These are phyloP conservation scores for Eurytemora carolleeae DNA, from an alignment of 1,140 invertebrate species.

Conservation along the genomic window DNA sequence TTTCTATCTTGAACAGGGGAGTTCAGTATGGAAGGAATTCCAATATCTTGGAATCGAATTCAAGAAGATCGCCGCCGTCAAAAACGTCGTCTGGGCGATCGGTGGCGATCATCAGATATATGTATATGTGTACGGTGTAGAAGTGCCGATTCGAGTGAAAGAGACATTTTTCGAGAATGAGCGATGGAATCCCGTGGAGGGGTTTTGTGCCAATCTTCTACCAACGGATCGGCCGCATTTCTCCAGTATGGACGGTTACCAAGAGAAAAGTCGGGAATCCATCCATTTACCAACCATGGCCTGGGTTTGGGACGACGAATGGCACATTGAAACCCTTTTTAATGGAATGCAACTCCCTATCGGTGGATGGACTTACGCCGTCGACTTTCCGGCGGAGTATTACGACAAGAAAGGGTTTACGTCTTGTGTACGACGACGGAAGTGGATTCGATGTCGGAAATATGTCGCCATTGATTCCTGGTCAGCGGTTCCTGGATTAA, in stretches of 20 bases:
- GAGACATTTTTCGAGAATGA: constrained; percentile 82
- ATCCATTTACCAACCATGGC: constrained; percentile 68
- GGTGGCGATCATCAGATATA: constrained; percentile 77
- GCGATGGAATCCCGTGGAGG: constrained; percentile 71
- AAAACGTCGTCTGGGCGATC: constrained; percentile 69
- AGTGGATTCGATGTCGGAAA: constrained; percentile 64
- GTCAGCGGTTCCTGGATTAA: constrained; percentile 66
- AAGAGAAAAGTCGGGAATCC: constrained; percentile 49
- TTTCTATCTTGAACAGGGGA: constrained; percentile 52
- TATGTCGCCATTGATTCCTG: constrained; percentile 74
- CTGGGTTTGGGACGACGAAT: constrained; percentile 83
- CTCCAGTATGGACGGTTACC: constrained; percentile 57
- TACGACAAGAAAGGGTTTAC: constrained; percentile 63
- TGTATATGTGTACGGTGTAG: constrained; percentile 62
- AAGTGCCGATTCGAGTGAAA: constrained; percentile 67
- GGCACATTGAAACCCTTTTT: constrained; percentile 66
- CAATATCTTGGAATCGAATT: constrained; percentile 62
- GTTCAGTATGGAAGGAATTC: constrained; percentile 53
- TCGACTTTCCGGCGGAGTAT: constrained; percentile 74
- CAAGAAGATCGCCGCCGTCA: constrained; percentile 55
- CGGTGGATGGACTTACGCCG: constrained; percentile 72
- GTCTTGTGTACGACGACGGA: constrained; percentile 65
- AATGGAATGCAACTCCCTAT: constrained; percentile 50
- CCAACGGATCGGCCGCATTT: constrained; percentile 62
- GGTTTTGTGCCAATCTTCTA: constrained; percentile 54